These are phyloP conservation scores for Pristionchus arcanus DNA, from an alignment of 2,888 invertebrate genomes.

Conservation along the genomic window DNA sequence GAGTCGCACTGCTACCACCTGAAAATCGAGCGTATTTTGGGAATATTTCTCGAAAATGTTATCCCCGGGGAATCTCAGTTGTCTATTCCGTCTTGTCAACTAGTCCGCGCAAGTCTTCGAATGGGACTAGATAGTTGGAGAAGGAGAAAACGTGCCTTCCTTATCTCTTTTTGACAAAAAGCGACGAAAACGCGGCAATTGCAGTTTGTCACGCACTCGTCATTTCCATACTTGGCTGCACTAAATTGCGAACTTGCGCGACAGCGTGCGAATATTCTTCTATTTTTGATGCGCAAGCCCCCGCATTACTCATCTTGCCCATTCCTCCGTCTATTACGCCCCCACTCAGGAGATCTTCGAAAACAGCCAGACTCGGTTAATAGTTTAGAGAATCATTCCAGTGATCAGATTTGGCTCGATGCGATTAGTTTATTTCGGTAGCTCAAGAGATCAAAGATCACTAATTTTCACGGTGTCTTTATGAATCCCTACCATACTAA, in stretches of 20 bases:
- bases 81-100: background rate
- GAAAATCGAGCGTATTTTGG: background rate
- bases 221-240: background rate
- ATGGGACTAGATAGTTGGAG: background rate
- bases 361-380: no score
- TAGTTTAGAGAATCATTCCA: no score
- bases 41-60: background rate
- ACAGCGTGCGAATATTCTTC: background rate
- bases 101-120: background rate
- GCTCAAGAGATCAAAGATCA: no score
- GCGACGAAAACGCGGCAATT: background rate
- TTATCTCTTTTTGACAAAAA: background rate
- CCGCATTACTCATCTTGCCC: background rate
- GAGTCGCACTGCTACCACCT: background rate
- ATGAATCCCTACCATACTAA: no score
- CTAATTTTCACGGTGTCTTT: no score
- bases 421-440: no score
- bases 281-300: background rate
- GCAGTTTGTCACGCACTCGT: background rate
- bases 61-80: background rate
- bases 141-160: background rate
- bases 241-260: constrained; percentile 7
- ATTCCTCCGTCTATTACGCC: background rate
- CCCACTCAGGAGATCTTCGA: no score
- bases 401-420: no score